Percentiles rank a stretch among this genome's conserved stretches.
phyloP scores from a whole-genome alignment of 1,140 invertebrate genomes.

The Drosophila melanica region DNA sequence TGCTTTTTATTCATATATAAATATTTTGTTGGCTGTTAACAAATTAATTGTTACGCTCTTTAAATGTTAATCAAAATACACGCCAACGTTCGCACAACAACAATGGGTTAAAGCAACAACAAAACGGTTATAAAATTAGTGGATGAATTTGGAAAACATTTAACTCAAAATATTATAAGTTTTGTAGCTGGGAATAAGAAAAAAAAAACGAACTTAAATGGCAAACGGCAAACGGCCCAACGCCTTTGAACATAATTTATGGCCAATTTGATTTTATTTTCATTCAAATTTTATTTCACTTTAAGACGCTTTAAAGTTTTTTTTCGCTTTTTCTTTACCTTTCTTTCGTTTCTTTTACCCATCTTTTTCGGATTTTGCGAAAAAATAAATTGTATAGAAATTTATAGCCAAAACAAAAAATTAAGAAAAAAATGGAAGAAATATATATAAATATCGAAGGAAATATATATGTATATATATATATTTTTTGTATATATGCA shows the following conservation, averaged over 20 bases:
- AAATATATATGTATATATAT: neutral
- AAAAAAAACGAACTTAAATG: slow-evolving; percentile 7
- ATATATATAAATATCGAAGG: neutral
- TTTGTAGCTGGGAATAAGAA: slow-evolving; percentile 24
- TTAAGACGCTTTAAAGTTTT: slow-evolving; percentile 28
- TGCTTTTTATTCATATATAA: slow-evolving; percentile 19
- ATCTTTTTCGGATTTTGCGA: slow-evolving; percentile 35
- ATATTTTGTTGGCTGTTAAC: slow-evolving; percentile 50
- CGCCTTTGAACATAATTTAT: slow-evolving; percentile 81
- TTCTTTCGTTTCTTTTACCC: neutral
- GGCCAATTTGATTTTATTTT: slow-evolving; percentile 79
- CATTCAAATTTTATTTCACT: slow-evolving; percentile 74
- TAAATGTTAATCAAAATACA: slow-evolving; percentile 79
- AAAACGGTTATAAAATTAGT: slow-evolving; percentile 34
- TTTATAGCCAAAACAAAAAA: slow-evolving; percentile 39
- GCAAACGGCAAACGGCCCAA: slow-evolving; percentile 46
- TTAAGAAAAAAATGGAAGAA: slow-evolving; percentile 7
- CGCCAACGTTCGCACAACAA: slow-evolving; percentile 30
- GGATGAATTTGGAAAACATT: slow-evolving; percentile 32
- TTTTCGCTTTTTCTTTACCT: neutral
- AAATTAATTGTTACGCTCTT: slow-evolving; percentile 79
- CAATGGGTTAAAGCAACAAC: slow-evolving; percentile 7
- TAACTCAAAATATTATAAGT: slow-evolving; percentile 19
- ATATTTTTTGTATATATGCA: neutral
- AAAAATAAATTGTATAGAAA: slow-evolving; percentile 54